These are phyloP conservation scores for Laupala kohalensis DNA, from an alignment of 1,140 invertebrate genomes.

Conservation along the genomic window DNA sequence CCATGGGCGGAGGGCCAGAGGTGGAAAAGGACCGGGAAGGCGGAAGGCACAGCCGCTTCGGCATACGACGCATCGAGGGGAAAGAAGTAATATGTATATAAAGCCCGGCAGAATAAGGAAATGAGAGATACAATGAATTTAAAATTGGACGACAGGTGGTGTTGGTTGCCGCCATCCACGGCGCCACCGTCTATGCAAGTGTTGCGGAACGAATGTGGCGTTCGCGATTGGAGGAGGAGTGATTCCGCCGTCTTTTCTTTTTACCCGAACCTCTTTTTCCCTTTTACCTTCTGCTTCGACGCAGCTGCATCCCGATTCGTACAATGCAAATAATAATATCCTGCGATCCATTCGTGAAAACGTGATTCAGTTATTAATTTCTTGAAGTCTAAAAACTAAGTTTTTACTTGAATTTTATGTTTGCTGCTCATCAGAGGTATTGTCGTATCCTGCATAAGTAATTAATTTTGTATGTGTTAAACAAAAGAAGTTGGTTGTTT, in stretches of 20 bases:
- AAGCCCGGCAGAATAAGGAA: background rate
- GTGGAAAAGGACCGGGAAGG: too few species aligned
- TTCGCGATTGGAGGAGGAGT: background rate
- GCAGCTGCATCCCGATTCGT: too few species aligned
- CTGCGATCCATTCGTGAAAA: background rate
- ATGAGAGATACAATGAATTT: background rate
- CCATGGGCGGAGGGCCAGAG: too few species aligned
- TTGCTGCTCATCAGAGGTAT: background rate
- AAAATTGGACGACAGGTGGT: background rate
- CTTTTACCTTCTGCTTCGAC: background rate
- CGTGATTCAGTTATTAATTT: background rate
- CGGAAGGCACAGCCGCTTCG: too few species aligned
- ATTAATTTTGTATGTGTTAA: background rate
- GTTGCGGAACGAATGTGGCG: too few species aligned
- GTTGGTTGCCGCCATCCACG: background rate
- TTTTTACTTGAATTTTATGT: background rate
- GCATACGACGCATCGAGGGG: too few species aligned
- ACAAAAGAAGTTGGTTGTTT: too few species aligned
- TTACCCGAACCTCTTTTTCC: background rate
- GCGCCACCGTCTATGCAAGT: too few species aligned
- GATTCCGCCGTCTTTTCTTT: too few species aligned
- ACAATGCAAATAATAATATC: background rate
- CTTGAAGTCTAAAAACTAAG: background rate
- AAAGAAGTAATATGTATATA: background rate
- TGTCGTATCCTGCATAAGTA: background rate